Evolutionary conservation across 1,140 invertebrate species (phyloP).

Genomic region (Anagrus nilaparvatae): DNA sequence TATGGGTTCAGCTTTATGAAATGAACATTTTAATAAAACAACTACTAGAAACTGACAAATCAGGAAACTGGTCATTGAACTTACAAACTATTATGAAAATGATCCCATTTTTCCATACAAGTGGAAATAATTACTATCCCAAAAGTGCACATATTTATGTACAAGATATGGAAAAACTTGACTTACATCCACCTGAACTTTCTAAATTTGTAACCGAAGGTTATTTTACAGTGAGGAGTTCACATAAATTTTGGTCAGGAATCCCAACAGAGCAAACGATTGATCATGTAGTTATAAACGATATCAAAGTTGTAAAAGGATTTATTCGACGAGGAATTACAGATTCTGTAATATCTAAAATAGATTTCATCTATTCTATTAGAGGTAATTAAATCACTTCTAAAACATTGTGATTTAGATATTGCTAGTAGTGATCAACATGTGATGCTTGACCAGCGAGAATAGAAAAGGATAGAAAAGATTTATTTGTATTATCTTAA

Average conservation of each 20-base stretch:
- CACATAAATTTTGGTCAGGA: slow-evolving; percentile 36
- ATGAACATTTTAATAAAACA: slow-evolving; percentile 29
- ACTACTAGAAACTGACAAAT: slow-evolving; percentile 35
- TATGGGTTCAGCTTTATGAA: slow-evolving; percentile 39
- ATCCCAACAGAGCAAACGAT: slow-evolving; percentile 32
- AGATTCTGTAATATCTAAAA: slow-evolving; percentile 20
- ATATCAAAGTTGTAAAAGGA: slow-evolving; percentile 27
- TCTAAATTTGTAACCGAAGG: slow-evolving; percentile 23
- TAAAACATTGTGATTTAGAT: slow-evolving; percentile 23
- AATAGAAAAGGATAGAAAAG: slow-evolving; percentile 22
- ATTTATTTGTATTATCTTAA: slow-evolving; percentile 16
- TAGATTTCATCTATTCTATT: slow-evolving; percentile 16
- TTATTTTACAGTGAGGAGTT: slow-evolving; percentile 29
- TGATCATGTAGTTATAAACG: slow-evolving; percentile 30
- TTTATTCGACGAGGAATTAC: slow-evolving; percentile 19
- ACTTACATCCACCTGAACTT: slow-evolving; percentile 24
- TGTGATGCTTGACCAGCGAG: slow-evolving; percentile 27
- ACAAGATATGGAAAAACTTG: slow-evolving; percentile 26
- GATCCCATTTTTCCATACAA: slow-evolving; percentile 32
- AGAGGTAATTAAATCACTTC: slow-evolving; percentile 24
- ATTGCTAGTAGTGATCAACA: slow-evolving; percentile 27
- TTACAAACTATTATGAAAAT: slow-evolving; percentile 22
- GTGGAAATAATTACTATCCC: slow-evolving; percentile 30
- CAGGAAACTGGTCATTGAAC: slow-evolving; percentile 29
- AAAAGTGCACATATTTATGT: slow-evolving; percentile 31